These are phyloP conservation scores for Tanytarsus gracilentus DNA, from an alignment of 2,888 invertebrate species.

Conservation along the genomic window DNA sequence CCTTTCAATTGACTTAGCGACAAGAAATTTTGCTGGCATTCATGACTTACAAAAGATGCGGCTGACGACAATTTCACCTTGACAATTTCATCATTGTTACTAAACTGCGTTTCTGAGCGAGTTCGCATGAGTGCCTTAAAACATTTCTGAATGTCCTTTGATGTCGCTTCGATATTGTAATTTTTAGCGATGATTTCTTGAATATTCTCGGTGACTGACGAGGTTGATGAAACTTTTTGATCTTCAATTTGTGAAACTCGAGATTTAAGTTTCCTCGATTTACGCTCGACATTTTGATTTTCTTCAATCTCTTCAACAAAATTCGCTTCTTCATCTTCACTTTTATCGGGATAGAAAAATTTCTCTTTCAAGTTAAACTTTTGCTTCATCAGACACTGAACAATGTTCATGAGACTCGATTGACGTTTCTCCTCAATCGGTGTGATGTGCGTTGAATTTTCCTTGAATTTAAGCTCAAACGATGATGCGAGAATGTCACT, in stretches of 20 bases:
- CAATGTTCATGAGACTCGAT: slow-evolving; percentile 9
- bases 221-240: no score
- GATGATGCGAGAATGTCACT: background rate
- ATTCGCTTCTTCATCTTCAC: background rate
- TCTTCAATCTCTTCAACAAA: background rate
- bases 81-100: background rate
- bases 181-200: no score
- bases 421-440: slow-evolving; percentile 14
- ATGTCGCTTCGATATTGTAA: background rate
- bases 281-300: no score
- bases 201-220: no score
- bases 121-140: background rate
- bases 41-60: no score
- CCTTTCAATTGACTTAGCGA: slow-evolving; percentile 8
- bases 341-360: slow-evolving; percentile 1
- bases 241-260: no score
- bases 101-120: background rate
- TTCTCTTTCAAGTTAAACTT: background rate
- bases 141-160: background rate
- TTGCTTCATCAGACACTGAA: slow-evolving; percentile 9
- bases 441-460: background rate
- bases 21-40: background rate
- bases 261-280: no score
- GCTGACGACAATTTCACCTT: no score
- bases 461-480: background rate